Percentiles rank a stretch among this genome's conserved stretches.
Conservation (phyloP, 1,140 invertebrate species). For the Pantala flavescens region DNA sequence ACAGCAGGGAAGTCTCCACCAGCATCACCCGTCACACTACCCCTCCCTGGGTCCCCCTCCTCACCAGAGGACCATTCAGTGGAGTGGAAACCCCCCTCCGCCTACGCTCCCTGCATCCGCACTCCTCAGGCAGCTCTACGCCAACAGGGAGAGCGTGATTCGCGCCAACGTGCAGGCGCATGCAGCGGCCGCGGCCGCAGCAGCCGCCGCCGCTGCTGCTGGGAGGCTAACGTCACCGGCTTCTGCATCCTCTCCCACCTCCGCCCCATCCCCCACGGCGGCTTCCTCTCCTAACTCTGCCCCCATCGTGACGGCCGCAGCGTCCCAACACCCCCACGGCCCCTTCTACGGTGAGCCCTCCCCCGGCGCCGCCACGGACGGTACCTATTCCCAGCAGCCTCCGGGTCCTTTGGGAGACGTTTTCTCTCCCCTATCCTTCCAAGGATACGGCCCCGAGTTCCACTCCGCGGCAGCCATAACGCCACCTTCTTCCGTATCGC, state of each 20-base stretch:
- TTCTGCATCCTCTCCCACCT: not conserved
- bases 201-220: constrained; percentile 41
- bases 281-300: constrained; percentile 26
- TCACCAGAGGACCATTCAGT: constrained; percentile 82
- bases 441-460: not conserved
- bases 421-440: not conserved
- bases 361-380: not conserved
- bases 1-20: constrained; percentile 19
- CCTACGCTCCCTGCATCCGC: constrained; percentile 63
- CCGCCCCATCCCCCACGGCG: not conserved
- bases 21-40: constrained; percentile 69
- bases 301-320: constrained; percentile 52
- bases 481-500: constrained; percentile 87
- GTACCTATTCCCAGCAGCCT: constrained; percentile 31
- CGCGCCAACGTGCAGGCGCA: constrained; percentile 72
- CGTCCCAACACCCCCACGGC: constrained; percentile 47
- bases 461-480: constrained; percentile 63
- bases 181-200: constrained; percentile 38
- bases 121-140: constrained; percentile 78
- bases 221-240: constrained; percentile 45
- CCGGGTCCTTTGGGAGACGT: not conserved
- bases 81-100: constrained; percentile 75
- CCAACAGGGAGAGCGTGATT: constrained; percentile 88
- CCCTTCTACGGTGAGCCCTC: not conserved
- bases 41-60: constrained; percentile 70